Percentiles rank a stretch among this genome's conserved stretches.
Conservation (phyloP, 2,888 invertebrate species). For the Campoplex capitator region DNA sequence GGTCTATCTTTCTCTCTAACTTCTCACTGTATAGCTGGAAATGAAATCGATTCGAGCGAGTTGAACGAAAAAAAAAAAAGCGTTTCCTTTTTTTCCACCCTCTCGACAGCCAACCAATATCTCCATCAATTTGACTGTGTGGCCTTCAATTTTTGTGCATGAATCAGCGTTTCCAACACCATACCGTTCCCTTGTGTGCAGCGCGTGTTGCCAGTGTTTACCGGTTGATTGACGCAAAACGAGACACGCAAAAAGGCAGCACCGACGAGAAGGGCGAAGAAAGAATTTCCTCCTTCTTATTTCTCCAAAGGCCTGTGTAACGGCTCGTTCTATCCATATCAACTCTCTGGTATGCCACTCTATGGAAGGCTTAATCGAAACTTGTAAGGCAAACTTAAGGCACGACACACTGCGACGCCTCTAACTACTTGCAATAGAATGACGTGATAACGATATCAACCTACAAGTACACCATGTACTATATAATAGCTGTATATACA, state of each 20-base stretch:
- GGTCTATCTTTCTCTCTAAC: neutral
- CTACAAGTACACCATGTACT: conserved; percentile 33
- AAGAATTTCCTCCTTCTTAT: conserved; percentile 4
- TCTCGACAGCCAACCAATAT: conserved; percentile 54
- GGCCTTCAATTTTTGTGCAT: conserved; percentile 64
- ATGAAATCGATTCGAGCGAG: conserved; percentile 49
- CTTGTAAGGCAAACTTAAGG: conserved; percentile 52
- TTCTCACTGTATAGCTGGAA: conserved; percentile 16
- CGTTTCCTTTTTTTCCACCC: conserved; percentile 18
- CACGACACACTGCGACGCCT: conserved; percentile 30
- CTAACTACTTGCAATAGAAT: conserved; percentile 62
- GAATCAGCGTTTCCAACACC: conserved; percentile 57
- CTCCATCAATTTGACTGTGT: conserved; percentile 61
- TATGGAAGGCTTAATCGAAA: conserved; percentile 40
- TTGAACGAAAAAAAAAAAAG: conserved; percentile 47
- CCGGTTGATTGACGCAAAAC: conserved; percentile 13
- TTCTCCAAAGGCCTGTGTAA: neutral
- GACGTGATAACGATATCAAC: conserved; percentile 68
- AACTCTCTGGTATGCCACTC: neutral
- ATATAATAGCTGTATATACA: conserved; percentile 24
- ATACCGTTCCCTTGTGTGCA: conserved; percentile 7
- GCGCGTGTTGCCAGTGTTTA: conserved; percentile 30
- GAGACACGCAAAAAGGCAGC: neutral
- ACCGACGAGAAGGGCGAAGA: neutral
- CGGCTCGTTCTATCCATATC: conserved; percentile 20